Base-by-base conservation (phyloP, 2,888 invertebrate species). In the Mylabris sibirica region DNA sequence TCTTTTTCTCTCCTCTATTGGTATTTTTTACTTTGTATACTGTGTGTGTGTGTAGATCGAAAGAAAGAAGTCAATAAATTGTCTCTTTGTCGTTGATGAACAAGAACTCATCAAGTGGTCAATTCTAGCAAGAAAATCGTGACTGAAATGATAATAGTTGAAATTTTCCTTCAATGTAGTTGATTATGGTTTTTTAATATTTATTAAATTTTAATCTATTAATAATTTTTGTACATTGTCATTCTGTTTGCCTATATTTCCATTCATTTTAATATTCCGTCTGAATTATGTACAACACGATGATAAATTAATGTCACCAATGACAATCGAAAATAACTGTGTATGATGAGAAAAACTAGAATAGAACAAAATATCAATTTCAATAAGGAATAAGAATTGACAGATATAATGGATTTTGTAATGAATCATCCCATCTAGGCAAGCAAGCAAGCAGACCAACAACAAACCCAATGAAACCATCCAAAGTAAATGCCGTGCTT, bases 381-480 rank as follows among this genome's bases (percentile, higher is more conserved):
- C 71, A 68, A 69, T 71, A 69, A 71, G 71, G 65, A 70, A 62
- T 57, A 49, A 73, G 26, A 74, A 76, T 75, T 76, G 75, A 74
- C 75, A 74, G 72, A 72, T 67, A 65, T 77, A 76, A 76, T 77
- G 74, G 75, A 75, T 74, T 74, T 69, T 62, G 71, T 69, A 75
- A 77, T 75, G 73, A 75, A 75, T 76, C 77, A 75, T 76, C 73
- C 66, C 59, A 64, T 49, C 63, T 34, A 59, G 20, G 60, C 59
- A 61, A 66, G 53, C 63, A 60, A 66, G 65, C 65, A 20, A 60
- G n/a, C 17, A 34, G 17, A 35, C 22, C 11, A 34, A 17, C 62
- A 38, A 24, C 35, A 30, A 30, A 24, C 35, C 38, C 14, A 30
- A 35, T n/a, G 38, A 17, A 41, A 38, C 41, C 44, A 35, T 62